Conservation (phyloP, 2,888 invertebrate species). For the Nasonia oneida region DNA sequence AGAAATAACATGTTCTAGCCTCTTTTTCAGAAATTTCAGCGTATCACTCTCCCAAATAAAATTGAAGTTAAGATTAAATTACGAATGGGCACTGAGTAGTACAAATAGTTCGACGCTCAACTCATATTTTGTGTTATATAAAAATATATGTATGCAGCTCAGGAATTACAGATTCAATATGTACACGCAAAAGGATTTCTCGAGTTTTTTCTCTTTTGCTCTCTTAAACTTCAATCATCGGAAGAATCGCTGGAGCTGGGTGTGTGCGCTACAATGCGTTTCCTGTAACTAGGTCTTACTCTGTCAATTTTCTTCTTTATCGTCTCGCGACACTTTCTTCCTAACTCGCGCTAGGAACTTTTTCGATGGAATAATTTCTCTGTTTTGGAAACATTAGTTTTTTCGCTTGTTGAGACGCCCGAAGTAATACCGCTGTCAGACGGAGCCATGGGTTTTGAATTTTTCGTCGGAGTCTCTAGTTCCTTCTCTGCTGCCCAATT, state of each 20-base stretch:
- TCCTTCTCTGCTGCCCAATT: conserved; percentile 46
- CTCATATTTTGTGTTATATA: conserved; percentile 65
- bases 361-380: conserved; percentile 60
- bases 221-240: conserved; percentile 66
- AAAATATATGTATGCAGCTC: conserved; percentile 73
- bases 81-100: conserved; percentile 50
- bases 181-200: conserved; percentile 67
- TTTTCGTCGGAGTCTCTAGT: conserved; percentile 67
- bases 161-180: conserved; percentile 76
- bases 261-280: conserved; percentile 44
- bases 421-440: conserved; percentile 76
- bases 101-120: conserved; percentile 62
- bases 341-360: conserved; percentile 72
- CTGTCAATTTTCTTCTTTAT: conserved; percentile 75
- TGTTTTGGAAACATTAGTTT: conserved; percentile 58
- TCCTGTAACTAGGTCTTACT: conserved; percentile 65
- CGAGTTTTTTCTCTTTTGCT: conserved; percentile 18
- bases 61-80: conserved; percentile 5
- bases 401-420: conserved; percentile 73
- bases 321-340: conserved; percentile 68
- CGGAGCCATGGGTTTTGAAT: conserved; percentile 47
- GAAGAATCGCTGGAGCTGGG: conserved; percentile 71
- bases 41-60: conserved; percentile 5
- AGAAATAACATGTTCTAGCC: no score
- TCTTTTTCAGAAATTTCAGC: no score